phyloP scores from a whole-genome alignment of 2,113 vertebrate genomes.

The Thamnaconus septentrionalis region DNA sequence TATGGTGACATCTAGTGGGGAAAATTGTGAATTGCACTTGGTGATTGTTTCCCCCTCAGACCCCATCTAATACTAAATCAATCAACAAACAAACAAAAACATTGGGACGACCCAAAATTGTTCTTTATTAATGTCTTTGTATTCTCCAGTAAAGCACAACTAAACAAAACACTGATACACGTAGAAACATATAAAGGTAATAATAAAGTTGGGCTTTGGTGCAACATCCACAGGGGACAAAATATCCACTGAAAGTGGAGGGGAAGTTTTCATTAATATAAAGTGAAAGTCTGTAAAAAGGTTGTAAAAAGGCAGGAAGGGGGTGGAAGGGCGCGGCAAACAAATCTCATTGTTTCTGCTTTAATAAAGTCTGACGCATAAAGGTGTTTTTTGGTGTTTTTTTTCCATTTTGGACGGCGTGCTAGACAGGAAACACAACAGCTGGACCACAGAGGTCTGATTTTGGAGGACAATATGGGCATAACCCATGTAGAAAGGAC shows the following conservation, averaged over 20 bases:
- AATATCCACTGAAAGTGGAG: neutral
- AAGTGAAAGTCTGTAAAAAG: conserved; percentile 10
- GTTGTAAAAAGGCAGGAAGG: neutral
- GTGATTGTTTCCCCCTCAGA: neutral
- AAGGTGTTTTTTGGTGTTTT: conserved; percentile 7
- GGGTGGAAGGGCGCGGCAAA: conserved; percentile 9
- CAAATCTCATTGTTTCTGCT: neutral
- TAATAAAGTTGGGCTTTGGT: conserved; percentile 4
- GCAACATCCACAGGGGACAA: conserved; percentile 25
- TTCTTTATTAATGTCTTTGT: neutral
- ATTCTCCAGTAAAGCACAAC: conserved; percentile 24
- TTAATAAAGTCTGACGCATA: neutral
- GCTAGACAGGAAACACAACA: conserved; percentile 36
- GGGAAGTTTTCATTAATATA: neutral
- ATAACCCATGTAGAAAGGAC: too few relatives aligned
- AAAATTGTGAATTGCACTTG: neutral
- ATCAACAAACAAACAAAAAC: conserved; percentile 1
- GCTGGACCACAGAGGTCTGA: conserved; percentile 5
- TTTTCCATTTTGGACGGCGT: conserved; percentile 8
- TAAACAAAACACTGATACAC: conserved; percentile 25
- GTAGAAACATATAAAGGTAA: conserved; percentile 22
- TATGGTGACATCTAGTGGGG: conserved; percentile 17
- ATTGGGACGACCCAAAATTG: neutral
- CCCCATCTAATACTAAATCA: neutral
- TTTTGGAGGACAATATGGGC: neutral